These are phyloP conservation scores for Xylocopa sonorina DNA, from an alignment of 1,140 invertebrate species.

Conservation along the genomic window DNA sequence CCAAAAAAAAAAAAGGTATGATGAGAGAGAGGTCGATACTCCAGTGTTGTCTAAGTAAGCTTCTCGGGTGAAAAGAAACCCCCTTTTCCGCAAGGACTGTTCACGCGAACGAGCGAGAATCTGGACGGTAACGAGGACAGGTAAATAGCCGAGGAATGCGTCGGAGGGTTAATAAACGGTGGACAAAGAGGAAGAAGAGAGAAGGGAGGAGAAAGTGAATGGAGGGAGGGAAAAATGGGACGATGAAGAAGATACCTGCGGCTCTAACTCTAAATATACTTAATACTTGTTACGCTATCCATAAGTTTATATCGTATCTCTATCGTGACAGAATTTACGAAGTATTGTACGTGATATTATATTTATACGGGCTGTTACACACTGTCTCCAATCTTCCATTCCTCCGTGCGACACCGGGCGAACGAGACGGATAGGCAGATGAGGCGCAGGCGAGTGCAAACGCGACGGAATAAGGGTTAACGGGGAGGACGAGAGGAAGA, in stretches of 20 bases:
- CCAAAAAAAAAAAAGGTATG: constrained; percentile 20
- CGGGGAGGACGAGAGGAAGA: constrained; percentile 18
- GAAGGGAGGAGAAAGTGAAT: constrained; percentile 29
- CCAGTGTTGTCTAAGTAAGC: constrained; percentile 65
- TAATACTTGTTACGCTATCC: constrained; percentile 79
- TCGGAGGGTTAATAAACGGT: constrained; percentile 12
- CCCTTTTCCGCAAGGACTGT: constrained; percentile 57
- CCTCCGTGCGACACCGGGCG: constrained; percentile 69
- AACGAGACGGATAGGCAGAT: constrained; percentile 57
- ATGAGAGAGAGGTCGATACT: constrained; percentile 13
- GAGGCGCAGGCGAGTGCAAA: constrained; percentile 40
- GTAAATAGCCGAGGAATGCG: constrained; percentile 22
- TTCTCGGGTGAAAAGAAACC: constrained; percentile 51
- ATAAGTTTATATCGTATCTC: constrained; percentile 79
- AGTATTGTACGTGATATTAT: constrained; percentile 77
- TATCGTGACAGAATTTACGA: constrained; percentile 74
- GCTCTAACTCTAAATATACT: constrained; percentile 77
- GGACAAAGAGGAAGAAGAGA: neutral
- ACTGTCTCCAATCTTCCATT: constrained; percentile 74
- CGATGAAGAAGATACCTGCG: constrained; percentile 68
- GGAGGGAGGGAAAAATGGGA: constrained; percentile 49
- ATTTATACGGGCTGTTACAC: constrained; percentile 79
- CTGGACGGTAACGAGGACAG: constrained; percentile 28
- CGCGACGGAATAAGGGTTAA: neutral
- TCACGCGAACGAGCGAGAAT: constrained; percentile 48